Evolutionary conservation across 2,797 vertebrate genomes (phyloP), one percentile per base, ranked within the genome.

Genomic region (Aldrovandia affinis): DNA sequence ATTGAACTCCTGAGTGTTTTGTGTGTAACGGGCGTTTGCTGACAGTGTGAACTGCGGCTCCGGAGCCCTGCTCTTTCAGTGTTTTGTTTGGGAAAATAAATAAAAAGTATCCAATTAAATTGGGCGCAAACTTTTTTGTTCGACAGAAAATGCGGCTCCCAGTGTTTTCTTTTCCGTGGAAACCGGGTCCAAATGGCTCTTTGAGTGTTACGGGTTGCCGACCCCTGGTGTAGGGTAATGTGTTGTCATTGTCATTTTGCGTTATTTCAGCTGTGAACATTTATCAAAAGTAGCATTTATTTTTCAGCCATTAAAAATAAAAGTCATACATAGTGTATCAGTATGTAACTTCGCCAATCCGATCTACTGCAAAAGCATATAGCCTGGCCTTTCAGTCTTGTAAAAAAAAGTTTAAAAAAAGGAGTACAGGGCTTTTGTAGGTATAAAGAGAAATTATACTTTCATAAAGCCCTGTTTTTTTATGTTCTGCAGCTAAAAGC

Each of bases 401-500:
- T 4, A 42, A 61, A 39, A 57, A 54, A 3, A 78, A 36, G 10
- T n/a, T n/a, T n/a, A n/a, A n/a, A n/a, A n/a, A 22, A 57, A 47
- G 36, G 15, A 12, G n/a, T 9, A 7, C 39, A 44, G 44, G 81
- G 25, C 39, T 20, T 44, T 22, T 44, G 14, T 18, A n/a, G 68
- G 18, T 77, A n/a, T 47, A 2, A 10, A 39, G 7, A 73, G 68
- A 25, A 42, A 59, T 39, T 3, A 28, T 28, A 42, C 61, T 33
- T 65, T 44, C n/a, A 54, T 47, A 77, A 79, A 57, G 20, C 25
- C 59, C n/a, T 33, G 36, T 30, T 68, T 33, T 36, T 65, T 50
- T 63, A 68, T 20, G 44, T 36, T 36, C 44, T n/a, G n/a, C 57
- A 54, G 47, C 36, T 68, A 68, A 70, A 92, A 90, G 90, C 93